Percentiles rank a stretch among this genome's conserved stretches.
phyloP scores from a whole-genome alignment of 1,140 invertebrate genomes.

The Microplitis demolitor region DNA sequence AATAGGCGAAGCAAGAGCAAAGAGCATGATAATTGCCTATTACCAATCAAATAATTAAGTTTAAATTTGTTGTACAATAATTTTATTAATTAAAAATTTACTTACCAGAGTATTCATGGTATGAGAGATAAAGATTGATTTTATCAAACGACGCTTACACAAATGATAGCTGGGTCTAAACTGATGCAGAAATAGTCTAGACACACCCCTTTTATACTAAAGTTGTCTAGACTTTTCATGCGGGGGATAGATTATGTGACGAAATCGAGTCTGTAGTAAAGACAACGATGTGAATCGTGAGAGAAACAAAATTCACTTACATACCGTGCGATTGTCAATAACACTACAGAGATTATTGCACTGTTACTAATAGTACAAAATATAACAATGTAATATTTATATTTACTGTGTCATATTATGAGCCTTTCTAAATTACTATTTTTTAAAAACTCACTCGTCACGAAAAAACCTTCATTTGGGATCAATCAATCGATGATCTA shows the following conservation, averaged over 20 bases:
- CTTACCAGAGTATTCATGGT: constrained; percentile 55
- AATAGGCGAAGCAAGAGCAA: constrained; percentile 44
- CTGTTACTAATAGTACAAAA: background rate
- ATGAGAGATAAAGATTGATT: constrained; percentile 18
- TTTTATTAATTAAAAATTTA: constrained; percentile 18
- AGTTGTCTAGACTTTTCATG: background rate
- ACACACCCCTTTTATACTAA: constrained; percentile 53
- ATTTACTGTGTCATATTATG: background rate
- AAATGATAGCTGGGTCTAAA: constrained; percentile 36
- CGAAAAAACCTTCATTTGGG: background rate
- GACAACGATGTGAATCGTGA: background rate
- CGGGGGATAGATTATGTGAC: background rate
- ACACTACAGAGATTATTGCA: background rate
- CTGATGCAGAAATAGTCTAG: constrained; percentile 42
- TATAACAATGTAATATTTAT: too few relatives aligned
- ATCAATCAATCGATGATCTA: background rate
- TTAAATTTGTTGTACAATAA: too few relatives aligned
- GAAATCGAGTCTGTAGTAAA: background rate
- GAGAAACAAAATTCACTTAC: background rate
- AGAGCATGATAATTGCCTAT: constrained; percentile 44
- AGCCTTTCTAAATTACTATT: background rate
- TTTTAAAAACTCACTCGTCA: background rate
- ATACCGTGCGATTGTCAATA: background rate
- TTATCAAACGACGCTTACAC: background rate
- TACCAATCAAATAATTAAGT: background rate